These are phyloP conservation scores for Gastracanthus pulcherrimus DNA, from an alignment of 2,888 invertebrate species.

Conservation along the genomic window DNA sequence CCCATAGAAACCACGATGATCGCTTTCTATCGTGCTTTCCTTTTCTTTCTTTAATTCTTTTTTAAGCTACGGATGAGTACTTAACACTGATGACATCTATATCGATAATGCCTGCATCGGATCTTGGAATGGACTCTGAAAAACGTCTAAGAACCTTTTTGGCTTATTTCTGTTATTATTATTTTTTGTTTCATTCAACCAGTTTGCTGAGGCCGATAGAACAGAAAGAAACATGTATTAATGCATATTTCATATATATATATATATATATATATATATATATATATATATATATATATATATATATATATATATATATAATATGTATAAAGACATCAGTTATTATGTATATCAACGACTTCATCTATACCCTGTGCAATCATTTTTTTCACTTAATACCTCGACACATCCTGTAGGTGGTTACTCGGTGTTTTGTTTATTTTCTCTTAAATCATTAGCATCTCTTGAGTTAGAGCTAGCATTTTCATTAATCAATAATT, in stretches of 20 bases:
- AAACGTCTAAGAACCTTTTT: constrained; percentile 72
- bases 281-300: too few relatives aligned
- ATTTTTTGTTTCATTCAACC: constrained; percentile 59
- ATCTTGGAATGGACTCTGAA: constrained; percentile 70
- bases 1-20: not conserved
- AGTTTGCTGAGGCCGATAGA: constrained; percentile 74
- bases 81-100: constrained; percentile 74
- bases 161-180: constrained; percentile 65
- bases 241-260: constrained; percentile 61
- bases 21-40: not conserved
- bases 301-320: too few relatives aligned
- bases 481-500: constrained; percentile 62
- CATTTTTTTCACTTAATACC: constrained; percentile 68
- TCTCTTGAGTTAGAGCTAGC: constrained; percentile 58
- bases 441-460: constrained; percentile 49
- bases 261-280: too few relatives aligned
- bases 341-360: constrained; percentile 75
- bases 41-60: constrained; percentile 12
- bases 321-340: constrained; percentile 75
- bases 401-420: constrained; percentile 74
- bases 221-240: constrained; percentile 70
- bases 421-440: constrained; percentile 68
- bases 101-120: constrained; percentile 58
- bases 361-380: constrained; percentile 77
- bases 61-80: constrained; percentile 56